Conservation (phyloP, 2,888 invertebrate species). For the Ophioninae sp. region DNA sequence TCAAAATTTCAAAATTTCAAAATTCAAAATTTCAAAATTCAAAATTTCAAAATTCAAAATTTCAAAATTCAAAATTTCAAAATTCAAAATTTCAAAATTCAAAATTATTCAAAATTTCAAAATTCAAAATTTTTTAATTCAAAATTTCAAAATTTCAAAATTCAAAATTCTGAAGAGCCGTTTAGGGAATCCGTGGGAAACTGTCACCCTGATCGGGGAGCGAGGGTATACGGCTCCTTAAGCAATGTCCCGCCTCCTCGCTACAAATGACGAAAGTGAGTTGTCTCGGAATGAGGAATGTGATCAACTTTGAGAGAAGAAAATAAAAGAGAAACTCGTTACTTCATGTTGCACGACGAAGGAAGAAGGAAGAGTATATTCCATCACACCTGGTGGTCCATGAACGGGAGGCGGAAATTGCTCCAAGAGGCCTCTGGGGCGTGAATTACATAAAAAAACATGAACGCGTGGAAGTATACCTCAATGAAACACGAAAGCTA, state of each 20-base stretch:
- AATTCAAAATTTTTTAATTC: too few species aligned
- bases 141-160: too few species aligned
- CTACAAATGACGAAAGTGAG: slow-evolving; percentile 26
- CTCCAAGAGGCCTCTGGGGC: slow-evolving; percentile 38
- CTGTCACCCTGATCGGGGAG: background rate
- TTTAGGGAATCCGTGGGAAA: too few species aligned
- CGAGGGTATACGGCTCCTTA: background rate
- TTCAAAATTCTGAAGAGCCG: too few species aligned
- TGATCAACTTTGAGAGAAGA: slow-evolving; percentile 1
- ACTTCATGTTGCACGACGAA: slow-evolving; percentile 26
- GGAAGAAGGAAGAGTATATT: slow-evolving; percentile 25
- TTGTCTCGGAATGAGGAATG: background rate
- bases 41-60: too few species aligned
- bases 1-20: too few species aligned
- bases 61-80: too few species aligned
- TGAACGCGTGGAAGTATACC: background rate
- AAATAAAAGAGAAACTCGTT: slow-evolving; percentile 10
- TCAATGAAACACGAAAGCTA: background rate
- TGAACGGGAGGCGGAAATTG: slow-evolving; percentile 29
- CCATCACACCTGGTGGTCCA: slow-evolving; percentile 26
- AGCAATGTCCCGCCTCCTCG: slow-evolving; percentile 24
- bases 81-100: too few species aligned
- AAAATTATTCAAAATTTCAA: too few species aligned
- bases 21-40: too few species aligned
- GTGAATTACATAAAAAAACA: slow-evolving; percentile 10